phyloP scores from a whole-genome alignment of 1,140 invertebrate species.

The Pogonus chalceus region DNA sequence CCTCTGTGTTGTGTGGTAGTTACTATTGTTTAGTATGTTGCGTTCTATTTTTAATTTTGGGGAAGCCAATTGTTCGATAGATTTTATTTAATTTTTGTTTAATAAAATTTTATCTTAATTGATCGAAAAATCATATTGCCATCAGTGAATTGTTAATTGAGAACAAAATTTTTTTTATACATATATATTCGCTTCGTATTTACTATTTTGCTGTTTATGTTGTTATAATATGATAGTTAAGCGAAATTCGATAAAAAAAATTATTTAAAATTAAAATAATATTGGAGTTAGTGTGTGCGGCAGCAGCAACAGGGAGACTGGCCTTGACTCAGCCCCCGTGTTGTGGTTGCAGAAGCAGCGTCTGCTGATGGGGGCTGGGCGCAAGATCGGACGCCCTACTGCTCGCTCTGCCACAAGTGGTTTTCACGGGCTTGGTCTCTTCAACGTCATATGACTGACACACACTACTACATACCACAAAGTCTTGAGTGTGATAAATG shows the following conservation, averaged over 20 bases:
- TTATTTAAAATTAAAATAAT: too few relatives aligned
- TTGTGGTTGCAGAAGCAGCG: conserved; percentile 38
- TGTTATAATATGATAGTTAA: too few relatives aligned
- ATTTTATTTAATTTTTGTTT: background rate
- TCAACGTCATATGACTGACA: conserved; percentile 43
- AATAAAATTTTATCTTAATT: too few relatives aligned
- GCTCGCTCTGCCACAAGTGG: conserved; percentile 40
- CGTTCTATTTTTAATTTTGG: conserved; percentile 6
- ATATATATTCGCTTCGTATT: too few relatives aligned
- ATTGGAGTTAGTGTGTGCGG: too few relatives aligned
- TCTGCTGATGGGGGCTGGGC: conserved; percentile 41
- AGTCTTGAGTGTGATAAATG: conserved; percentile 40
- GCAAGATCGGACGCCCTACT: conserved; percentile 34
- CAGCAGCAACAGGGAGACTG: conserved; percentile 16
- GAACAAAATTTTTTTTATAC: too few relatives aligned
- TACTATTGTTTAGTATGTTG: conserved; percentile 7
- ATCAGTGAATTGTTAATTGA: background rate
- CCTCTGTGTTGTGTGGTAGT: conserved; percentile 6
- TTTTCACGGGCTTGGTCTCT: conserved; percentile 43
- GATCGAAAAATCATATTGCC: background rate
- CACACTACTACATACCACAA: conserved; percentile 41
- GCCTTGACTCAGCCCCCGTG: conserved; percentile 40
- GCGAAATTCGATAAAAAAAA: too few relatives aligned
- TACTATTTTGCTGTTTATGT: too few relatives aligned
- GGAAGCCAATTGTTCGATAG: conserved; percentile 2